Conservation (phyloP, 2,888 invertebrate species). For the Folsomia manolachei region DNA sequence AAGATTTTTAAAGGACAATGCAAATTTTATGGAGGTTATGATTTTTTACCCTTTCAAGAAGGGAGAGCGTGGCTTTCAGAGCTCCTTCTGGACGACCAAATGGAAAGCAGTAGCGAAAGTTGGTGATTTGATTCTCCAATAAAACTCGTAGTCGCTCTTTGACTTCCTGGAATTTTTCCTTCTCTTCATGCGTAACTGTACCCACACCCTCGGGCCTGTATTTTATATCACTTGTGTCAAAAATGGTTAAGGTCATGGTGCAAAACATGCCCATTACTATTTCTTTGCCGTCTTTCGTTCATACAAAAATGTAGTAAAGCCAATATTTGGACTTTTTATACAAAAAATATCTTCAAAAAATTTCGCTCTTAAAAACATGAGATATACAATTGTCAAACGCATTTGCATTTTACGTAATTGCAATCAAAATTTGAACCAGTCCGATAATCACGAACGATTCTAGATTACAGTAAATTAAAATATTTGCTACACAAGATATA, state of each 20-base stretch:
- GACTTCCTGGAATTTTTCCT: slow-evolving; percentile 95
- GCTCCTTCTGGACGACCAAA: slow-evolving; percentile 98
- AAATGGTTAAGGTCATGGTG: not conserved
- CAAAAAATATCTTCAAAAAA: not conserved
- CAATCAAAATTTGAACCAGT: not conserved
- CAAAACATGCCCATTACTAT: slow-evolving; percentile 44
- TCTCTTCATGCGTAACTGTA: slow-evolving; percentile 96
- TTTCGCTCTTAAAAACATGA: not conserved
- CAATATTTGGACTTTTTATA: not conserved
- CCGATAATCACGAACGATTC: not conserved
- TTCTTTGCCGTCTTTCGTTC: slow-evolving; percentile 20
- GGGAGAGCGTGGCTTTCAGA: slow-evolving; percentile 89
- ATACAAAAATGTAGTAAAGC: not conserved
- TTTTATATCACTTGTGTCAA: slow-evolving; percentile 10
- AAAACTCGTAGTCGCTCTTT: slow-evolving; percentile 89
- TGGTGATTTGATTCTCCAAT: slow-evolving; percentile 96
- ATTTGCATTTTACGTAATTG: not conserved
- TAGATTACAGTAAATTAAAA: too few relatives aligned
- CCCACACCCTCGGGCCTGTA: slow-evolving; percentile 96
- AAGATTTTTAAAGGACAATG: too few relatives aligned
- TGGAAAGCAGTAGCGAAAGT: slow-evolving; percentile 97
- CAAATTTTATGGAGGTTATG: too few relatives aligned
- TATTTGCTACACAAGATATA: too few relatives aligned
- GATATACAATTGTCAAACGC: not conserved
- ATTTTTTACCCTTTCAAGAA: slow-evolving; percentile 76